Percentiles rank a stretch among this genome's conserved stretches.
These are phyloP conservation scores for Bombyx mori DNA, from an alignment of 1,140 invertebrate species.

Conservation along the genomic window ASM3026992v2 NC_085128.1:12037001-12037500, in stretches of 20 bases:
- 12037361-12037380: no score
- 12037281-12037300: no score
- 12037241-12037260: background rate
- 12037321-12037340: no score
- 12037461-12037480: no score
- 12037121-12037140: background rate
- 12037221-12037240: conserved; percentile 2
- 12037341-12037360: no score
- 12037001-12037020: conserved; percentile 17
- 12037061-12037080: conserved; percentile 54
- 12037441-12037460: no score
- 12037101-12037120: conserved; percentile 3
- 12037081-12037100: conserved; percentile 4
- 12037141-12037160: background rate
- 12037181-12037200: background rate
- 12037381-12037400: no score
- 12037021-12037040: conserved; percentile 43
- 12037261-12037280: no score
- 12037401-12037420: no score
- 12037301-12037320: no score
- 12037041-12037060: conserved; percentile 39
- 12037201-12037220: background rate
- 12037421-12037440: no score
- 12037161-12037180: background rate
- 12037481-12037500: no score